Conservation (phyloP, 2,888 invertebrate genomes). For the Mythimna albipuncta region DNA sequence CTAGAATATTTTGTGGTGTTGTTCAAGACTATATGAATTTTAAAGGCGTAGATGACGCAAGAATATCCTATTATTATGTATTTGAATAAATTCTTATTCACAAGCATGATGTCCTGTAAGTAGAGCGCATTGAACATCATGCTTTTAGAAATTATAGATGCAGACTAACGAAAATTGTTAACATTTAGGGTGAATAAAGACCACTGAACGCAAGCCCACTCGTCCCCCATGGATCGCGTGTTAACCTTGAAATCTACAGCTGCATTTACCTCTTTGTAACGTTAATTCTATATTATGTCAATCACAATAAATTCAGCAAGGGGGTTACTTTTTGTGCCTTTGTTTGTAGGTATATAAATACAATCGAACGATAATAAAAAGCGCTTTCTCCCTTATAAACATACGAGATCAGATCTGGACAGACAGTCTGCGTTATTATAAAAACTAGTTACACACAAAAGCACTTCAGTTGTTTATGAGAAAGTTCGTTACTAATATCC, state of each 20-base stretch:
- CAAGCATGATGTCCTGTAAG: neutral
- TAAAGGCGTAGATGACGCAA: neutral
- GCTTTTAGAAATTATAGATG: neutral
- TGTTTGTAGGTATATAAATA: neutral
- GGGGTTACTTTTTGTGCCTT: slow-evolving; percentile 11
- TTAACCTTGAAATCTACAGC: slow-evolving; percentile 4
- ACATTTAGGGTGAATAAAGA: too few relatives aligned
- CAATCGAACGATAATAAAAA: neutral
- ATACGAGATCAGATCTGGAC: neutral
- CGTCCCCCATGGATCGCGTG: neutral
- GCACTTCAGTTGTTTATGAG: neutral
- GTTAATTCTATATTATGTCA: slow-evolving; percentile 1
- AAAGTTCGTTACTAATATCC: neutral
- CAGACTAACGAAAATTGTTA: neutral
- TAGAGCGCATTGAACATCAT: neutral
- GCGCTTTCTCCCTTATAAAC: neutral
- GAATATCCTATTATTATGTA: neutral
- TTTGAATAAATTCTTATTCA: neutral
- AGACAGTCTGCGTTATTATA: neutral
- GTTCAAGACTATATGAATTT: neutral
- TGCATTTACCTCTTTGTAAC: slow-evolving; percentile 17
- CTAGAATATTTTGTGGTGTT: neutral
- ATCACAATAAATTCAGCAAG: slow-evolving; percentile 15
- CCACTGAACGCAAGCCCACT: too few relatives aligned
- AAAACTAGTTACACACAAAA: slow-evolving; percentile 25